Evolutionary conservation across 1,140 invertebrate genomes (phyloP).

Genomic region (Rhopalosiphum padi): DNA sequence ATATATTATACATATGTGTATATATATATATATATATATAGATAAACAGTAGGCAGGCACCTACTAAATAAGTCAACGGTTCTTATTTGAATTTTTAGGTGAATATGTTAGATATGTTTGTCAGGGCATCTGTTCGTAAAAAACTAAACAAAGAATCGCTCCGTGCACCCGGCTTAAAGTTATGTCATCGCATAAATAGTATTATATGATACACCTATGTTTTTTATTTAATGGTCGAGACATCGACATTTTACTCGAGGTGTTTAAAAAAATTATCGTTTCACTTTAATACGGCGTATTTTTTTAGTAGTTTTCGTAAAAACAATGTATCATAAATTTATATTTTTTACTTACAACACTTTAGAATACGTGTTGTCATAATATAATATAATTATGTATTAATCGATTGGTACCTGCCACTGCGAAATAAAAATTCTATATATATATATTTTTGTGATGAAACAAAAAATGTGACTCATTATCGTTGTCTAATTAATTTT

Average conservation of each 20-base stretch:
- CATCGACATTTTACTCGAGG: no score
- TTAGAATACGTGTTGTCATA: no score
- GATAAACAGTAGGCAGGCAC: background rate
- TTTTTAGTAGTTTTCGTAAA: no score
- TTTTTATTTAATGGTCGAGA: no score
- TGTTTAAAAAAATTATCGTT: no score
- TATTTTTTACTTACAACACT: no score
- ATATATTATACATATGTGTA: no score
- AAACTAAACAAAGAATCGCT: background rate
- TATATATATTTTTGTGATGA: background rate
- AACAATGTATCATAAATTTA: no score
- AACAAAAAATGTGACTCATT: background rate
- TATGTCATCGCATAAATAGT: background rate
- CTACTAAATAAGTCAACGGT: background rate
- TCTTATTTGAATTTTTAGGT: background rate
- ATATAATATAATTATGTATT: no score
- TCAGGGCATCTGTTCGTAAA: background rate
- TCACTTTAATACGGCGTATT: no score
- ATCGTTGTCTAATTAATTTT: background rate
- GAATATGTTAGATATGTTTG: background rate
- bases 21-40: no score
- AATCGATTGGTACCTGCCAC: background rate
- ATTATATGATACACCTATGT: background rate
- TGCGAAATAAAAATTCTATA: background rate
- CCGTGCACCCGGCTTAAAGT: background rate